These are phyloP conservation scores for Rhinichthys osculus DNA, from an alignment of 2,797 vertebrate species.

Conservation along the genomic window DNA sequence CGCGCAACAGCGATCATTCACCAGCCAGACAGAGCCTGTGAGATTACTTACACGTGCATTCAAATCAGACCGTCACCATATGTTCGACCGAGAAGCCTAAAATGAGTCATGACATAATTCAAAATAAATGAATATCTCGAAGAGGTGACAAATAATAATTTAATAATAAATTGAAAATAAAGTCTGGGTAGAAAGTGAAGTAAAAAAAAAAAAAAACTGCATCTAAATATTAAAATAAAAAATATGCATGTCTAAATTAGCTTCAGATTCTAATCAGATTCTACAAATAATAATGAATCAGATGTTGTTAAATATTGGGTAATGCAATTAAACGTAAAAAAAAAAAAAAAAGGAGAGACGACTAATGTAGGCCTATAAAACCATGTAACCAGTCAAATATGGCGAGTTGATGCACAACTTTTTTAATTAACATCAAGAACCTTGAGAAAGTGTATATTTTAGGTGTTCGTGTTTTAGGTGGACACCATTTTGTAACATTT, in stretches of 20 bases:
- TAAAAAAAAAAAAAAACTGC: too few species aligned
- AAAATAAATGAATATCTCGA: neutral
- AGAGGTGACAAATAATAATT: neutral
- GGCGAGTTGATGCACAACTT: neutral
- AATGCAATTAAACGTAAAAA: neutral
- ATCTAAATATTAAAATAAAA: neutral
- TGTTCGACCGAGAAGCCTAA: neutral
- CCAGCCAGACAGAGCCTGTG: neutral
- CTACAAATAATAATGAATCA: too few species aligned
- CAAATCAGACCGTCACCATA: neutral
- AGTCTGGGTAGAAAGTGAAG: neutral
- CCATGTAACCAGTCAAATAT: too few species aligned
- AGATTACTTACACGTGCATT: conserved; percentile 6
- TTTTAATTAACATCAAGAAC: too few species aligned
- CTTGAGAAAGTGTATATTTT: neutral
- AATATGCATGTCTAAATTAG: neutral
- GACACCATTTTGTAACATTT: neutral
- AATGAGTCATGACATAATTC: neutral
- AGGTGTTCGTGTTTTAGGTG: neutral
- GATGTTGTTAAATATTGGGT: neutral
- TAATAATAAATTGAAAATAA: neutral
- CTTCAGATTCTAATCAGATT: neutral
- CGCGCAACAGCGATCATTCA: neutral
- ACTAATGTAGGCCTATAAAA: neutral
- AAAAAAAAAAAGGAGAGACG: neutral